Base-by-base conservation (phyloP, 2,888 invertebrate genomes). In the Ommatoiulus sabulosus region DNA sequence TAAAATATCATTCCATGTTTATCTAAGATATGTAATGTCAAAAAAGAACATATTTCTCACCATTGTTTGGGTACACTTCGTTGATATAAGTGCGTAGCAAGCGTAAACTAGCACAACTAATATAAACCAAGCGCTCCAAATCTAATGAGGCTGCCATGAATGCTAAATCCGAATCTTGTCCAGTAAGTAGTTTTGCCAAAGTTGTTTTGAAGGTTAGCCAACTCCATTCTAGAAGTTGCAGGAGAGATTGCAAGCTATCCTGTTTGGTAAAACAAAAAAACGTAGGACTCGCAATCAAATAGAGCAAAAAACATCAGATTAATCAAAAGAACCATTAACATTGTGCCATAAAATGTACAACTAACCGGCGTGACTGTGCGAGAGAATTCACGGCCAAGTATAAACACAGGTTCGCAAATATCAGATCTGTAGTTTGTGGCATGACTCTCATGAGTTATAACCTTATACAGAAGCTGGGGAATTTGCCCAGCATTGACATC, bases 401-500 rank as follows among this genome's bases (percentile, higher is more conserved):
- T 94, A 91, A 97, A 96, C n/a, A 97, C 95, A 0, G 97, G 96
- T 92, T 98, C 97, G 0, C 93, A 90, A 85, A 91, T 92, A 89
- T 95, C 94, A 89, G 93, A 91, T 89, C 94, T 94, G 91, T 93
- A 92, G 92, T 93, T 92, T 92, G 95, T 90, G 72, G 94, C 93
- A 90, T 95, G 95, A 90, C 94, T 95, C 92, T 96, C 96, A 17
- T 95, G 95, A 0, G 95, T 94, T 12, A 95, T 94, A 43, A 95
- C 94, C 91, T 96, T 95, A 92, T 96, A 96, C 12, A 96, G 93
- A 48, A 99, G 93, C 91, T 97, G 97, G 0, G 99, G 99, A 91
- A 99, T 97, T 93, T 99, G 99, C 0, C 99, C 99, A 0, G 98
- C 98, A 92, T 98, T 98, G 0, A 98, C 97, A 92, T 99, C 99